Conservation (phyloP, 1,140 invertebrate genomes). For the Drosophila aff. region DNA sequence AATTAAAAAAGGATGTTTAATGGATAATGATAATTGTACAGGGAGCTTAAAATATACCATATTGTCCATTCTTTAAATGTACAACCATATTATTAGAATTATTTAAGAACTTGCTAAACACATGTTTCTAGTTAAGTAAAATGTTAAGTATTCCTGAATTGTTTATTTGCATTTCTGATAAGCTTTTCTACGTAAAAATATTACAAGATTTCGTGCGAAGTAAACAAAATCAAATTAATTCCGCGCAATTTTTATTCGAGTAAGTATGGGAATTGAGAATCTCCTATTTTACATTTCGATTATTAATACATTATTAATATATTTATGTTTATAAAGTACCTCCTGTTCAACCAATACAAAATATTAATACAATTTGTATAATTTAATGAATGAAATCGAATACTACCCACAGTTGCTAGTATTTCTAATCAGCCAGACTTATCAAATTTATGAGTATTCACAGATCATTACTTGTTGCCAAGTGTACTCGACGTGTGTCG, state of each 20-base stretch:
- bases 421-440: conserved; percentile 10
- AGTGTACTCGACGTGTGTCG: conserved; percentile 4
- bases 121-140: not conserved
- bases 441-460: not conserved
- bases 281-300: not conserved
- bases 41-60: too few species aligned
- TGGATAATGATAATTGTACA: not conserved
- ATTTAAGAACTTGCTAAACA: not conserved
- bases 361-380: not conserved
- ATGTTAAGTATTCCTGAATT: not conserved
- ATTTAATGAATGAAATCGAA: conserved; percentile 6
- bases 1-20: not conserved
- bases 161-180: not conserved
- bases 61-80: not conserved
- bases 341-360: not conserved
- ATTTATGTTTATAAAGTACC: not conserved
- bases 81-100: not conserved
- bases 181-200: not conserved
- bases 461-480: conserved; percentile 14
- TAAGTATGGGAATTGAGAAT: not conserved
- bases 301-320: not conserved
- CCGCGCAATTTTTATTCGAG: not conserved
- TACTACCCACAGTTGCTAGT: not conserved
- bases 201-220: not conserved
- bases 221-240: not conserved